phyloP scores from a whole-genome alignment of 2,888 invertebrate genomes.

The Drosophila atroscutellata region DNA sequence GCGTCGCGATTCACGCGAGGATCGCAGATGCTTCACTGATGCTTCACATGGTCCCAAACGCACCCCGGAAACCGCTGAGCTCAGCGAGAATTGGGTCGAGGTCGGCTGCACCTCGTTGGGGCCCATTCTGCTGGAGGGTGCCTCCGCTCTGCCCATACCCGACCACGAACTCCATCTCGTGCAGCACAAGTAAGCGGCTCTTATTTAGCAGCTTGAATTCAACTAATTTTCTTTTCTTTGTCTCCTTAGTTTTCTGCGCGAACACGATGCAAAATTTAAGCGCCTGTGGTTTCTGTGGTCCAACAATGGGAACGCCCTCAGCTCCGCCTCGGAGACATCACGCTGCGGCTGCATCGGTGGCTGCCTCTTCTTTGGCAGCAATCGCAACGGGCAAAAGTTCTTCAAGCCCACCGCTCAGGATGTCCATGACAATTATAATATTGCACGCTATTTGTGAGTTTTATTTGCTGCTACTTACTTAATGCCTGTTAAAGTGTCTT shows the following conservation, averaged over 20 bases:
- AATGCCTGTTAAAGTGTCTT: background rate
- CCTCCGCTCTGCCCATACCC: constrained; percentile 91
- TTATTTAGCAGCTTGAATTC: background rate
- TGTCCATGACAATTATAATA: constrained; percentile 92
- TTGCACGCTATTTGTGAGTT: constrained; percentile 87
- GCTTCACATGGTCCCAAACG: constrained; percentile 71
- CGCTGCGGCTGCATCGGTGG: constrained; percentile 98
- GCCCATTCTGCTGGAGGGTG: constrained; percentile 95
- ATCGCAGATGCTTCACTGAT: constrained; percentile 64
- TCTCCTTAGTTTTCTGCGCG: constrained; percentile 87
- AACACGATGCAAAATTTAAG: constrained; percentile 93
- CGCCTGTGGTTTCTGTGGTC: constrained; percentile 98
- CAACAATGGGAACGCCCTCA: constrained; percentile 70
- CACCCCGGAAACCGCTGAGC: constrained; percentile 78
- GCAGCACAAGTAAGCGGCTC: constrained; percentile 89
- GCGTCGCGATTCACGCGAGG: constrained; percentile 84
- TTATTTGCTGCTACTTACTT: background rate
- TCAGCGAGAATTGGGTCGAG: constrained; percentile 93
- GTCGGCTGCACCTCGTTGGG: constrained; percentile 96
- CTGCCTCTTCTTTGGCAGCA: constrained; percentile 96
- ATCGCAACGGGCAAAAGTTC: constrained; percentile 94
- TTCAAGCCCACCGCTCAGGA: constrained; percentile 94
- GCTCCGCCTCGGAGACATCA: constrained; percentile 87
- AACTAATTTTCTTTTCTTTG: background rate
- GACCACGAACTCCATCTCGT: constrained; percentile 91